Evolutionary conservation across 2,113 vertebrate species (phyloP).

Genomic region (Jaculus jaculus): DNA sequence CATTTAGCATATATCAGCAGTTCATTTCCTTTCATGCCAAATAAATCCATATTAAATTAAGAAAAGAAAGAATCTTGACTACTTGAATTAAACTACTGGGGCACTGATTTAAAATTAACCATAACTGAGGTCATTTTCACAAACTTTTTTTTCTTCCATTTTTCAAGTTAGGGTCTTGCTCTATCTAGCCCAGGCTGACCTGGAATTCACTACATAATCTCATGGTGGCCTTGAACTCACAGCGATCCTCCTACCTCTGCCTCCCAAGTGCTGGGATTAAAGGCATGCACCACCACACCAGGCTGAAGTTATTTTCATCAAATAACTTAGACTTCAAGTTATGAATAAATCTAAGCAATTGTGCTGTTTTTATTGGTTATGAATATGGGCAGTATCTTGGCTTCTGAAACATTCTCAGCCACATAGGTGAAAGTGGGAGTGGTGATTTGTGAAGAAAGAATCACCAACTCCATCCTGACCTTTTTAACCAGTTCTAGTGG

Average conservation of each 20-base stretch:
- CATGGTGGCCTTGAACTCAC: no score
- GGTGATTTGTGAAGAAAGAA: slow-evolving; percentile 7
- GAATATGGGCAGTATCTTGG: slow-evolving; percentile 41
- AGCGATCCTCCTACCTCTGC: no score
- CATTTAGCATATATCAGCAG: no score
- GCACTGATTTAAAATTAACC: slow-evolving; percentile 45
- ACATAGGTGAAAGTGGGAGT: background rate
- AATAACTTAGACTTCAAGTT: slow-evolving; percentile 41
- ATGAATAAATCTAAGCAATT: slow-evolving; percentile 42
- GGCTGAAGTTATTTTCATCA: slow-evolving; percentile 43
- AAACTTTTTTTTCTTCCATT: no score
- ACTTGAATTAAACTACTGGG: slow-evolving; percentile 20
- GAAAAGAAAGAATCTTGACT: background rate
- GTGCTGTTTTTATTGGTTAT: slow-evolving; percentile 35
- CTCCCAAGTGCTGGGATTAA: no score
- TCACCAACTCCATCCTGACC: background rate
- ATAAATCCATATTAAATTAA: no score
- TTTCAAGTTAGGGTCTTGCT: no score
- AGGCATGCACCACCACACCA: no score
- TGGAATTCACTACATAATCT: no score
- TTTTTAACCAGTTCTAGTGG: background rate
- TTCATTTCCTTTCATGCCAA: no score
- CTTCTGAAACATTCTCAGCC: slow-evolving; percentile 12
- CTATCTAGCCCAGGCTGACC: no score
- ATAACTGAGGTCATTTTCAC: slow-evolving; percentile 48